phyloP scores from a whole-genome alignment of 2,113 vertebrate species.

The Sceloporus undulatus region DNA sequence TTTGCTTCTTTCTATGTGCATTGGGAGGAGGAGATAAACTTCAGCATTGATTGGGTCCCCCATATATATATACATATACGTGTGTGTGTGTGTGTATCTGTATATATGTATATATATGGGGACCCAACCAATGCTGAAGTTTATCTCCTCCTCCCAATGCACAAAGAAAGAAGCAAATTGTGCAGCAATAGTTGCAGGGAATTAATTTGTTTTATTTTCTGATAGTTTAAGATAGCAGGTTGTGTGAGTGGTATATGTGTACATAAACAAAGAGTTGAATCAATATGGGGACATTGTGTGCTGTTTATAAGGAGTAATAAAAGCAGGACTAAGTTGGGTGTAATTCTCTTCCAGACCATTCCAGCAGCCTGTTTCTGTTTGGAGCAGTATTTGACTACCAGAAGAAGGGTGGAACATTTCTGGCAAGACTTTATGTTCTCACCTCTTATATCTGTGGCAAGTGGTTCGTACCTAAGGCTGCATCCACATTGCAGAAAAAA shows the following conservation, averaged over 20 bases:
- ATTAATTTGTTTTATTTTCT: neutral
- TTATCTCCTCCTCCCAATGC: neutral
- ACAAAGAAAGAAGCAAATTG: neutral
- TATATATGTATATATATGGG: no score
- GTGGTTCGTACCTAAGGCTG: no score
- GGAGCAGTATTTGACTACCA: neutral
- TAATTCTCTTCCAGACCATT: no score
- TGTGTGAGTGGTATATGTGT: neutral
- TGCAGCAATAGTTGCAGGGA: neutral
- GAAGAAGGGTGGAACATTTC: neutral
- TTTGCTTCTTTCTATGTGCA: no score
- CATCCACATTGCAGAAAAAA: no score
- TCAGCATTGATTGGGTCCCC: no score
- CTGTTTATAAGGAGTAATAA: neutral
- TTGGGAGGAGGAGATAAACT: no score
- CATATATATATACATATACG: no score
- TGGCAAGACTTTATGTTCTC: neutral
- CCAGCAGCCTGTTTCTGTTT: neutral
- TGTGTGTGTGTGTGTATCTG: neutral
- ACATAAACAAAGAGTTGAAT: neutral
- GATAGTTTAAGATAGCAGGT: neutral
- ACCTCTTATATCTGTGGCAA: neutral
- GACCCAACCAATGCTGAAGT: no score
- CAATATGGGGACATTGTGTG: neutral
- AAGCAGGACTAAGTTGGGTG: neutral